phyloP scores from a whole-genome alignment of 2,797 vertebrate genomes.

The Miichthys miiuy region DNA sequence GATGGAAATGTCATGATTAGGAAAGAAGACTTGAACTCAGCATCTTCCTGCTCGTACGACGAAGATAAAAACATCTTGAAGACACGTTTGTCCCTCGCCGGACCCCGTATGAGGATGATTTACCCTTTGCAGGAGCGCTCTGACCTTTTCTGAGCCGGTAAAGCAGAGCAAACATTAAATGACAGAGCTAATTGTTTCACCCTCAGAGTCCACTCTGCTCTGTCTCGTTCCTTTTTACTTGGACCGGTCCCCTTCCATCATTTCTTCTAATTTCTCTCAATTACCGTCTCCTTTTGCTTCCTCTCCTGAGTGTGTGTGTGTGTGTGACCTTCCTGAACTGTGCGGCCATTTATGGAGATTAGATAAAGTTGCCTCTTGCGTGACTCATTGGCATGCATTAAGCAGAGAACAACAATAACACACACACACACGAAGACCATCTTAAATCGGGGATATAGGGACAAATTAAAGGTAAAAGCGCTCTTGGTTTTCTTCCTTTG shows the following conservation, averaged over 20 bases:
- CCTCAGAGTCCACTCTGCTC: constrained; percentile 57
- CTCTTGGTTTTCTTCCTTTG: constrained; percentile 79
- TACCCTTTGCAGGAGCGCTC: constrained; percentile 25
- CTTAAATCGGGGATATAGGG: constrained; percentile 89
- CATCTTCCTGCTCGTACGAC: not conserved
- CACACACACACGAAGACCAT: constrained; percentile 85
- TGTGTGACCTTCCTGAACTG: constrained; percentile 83
- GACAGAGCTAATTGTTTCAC: constrained; percentile 73
- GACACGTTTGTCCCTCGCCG: constrained; percentile 14
- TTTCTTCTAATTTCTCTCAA: constrained; percentile 77
- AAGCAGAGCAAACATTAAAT: constrained; percentile 63
- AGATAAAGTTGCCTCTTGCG: constrained; percentile 90
- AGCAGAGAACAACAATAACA: constrained; percentile 75
- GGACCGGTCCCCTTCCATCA: constrained; percentile 67
- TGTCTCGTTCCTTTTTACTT: constrained; percentile 62
- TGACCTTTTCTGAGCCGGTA: constrained; percentile 65
- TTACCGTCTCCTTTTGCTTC: constrained; percentile 72
- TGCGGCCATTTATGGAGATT: constrained; percentile 97
- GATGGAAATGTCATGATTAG: not conserved
- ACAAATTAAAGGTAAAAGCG: constrained; percentile 94
- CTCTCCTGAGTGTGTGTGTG: constrained; percentile 39
- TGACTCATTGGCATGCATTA: constrained; percentile 94
- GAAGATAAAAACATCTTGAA: constrained; percentile 17
- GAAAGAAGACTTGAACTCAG: not conserved
- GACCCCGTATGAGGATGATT: constrained; percentile 31